A percentile compares a stretch with the other conserved stretches of the same genome.
These are phyloP conservation scores for Anseranas semipalmata DNA, from an alignment of 2,113 vertebrate species.

Conservation along the genomic window DNA sequence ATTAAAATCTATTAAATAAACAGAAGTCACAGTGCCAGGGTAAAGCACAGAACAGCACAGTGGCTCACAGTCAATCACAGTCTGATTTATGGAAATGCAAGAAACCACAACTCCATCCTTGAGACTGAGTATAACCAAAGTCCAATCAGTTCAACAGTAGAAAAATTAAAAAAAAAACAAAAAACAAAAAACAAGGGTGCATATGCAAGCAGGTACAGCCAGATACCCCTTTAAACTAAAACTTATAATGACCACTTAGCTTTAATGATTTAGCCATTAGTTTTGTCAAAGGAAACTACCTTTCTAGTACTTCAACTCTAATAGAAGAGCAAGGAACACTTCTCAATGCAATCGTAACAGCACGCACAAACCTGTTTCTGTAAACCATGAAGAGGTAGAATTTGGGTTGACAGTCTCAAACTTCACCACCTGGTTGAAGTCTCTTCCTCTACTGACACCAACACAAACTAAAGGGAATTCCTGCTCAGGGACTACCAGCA, in stretches of 20 bases:
- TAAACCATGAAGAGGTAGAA: constrained; percentile 93
- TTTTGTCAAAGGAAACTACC: neutral
- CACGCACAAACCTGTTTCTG: constrained; percentile 87
- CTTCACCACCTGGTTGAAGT: constrained; percentile 93
- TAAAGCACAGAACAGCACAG: neutral
- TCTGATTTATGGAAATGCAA: neutral
- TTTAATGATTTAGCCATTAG: neutral
- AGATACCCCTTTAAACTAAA: neutral
- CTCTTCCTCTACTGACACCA: constrained; percentile 92
- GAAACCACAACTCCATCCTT: neutral
- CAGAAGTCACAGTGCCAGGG: neutral
- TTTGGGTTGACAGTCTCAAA: constrained; percentile 98
- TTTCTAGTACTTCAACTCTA: neutral
- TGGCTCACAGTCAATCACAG: neutral
- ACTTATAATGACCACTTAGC: neutral
- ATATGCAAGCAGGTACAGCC: neutral
- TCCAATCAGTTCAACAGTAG: neutral
- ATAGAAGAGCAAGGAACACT: neutral
- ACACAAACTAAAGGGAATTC: constrained; percentile 96
- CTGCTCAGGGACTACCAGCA: constrained; percentile 96
- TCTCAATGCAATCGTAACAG: neutral
- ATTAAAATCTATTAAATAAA: neutral
- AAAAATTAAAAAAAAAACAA: neutral
- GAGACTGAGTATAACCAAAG: neutral
- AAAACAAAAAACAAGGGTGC: neutral